A percentile compares a stretch with the other conserved stretches of the same genome.
Evolutionary conservation across 2,888 invertebrate genomes (phyloP).

Genomic region (Temnothorax unifasciatus): DNA sequence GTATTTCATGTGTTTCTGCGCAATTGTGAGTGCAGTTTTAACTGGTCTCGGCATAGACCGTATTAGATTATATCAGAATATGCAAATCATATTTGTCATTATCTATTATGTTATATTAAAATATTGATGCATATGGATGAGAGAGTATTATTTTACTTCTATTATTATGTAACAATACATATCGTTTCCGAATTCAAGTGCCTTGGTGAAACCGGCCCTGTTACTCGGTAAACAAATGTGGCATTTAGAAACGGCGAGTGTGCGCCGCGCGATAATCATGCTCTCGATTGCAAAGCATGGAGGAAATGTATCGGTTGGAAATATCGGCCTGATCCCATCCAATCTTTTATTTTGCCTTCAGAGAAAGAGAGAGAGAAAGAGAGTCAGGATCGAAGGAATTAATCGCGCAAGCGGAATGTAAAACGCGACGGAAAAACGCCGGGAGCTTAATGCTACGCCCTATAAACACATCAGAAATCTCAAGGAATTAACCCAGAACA

Average conservation of each 20-base stretch:
- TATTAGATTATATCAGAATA: background rate
- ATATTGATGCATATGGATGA: background rate
- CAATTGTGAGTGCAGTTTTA: background rate
- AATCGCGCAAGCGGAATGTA: constrained; percentile 18
- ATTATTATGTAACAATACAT: background rate
- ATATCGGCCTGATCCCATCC: constrained; percentile 32
- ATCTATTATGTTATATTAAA: background rate
- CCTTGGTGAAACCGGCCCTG: constrained; percentile 21
- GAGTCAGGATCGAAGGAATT: background rate
- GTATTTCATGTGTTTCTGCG: background rate
- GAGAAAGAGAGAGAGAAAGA: background rate
- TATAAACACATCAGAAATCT: background rate
- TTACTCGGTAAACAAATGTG: constrained; percentile 45
- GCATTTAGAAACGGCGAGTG: constrained; percentile 39
- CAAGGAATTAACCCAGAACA: background rate
- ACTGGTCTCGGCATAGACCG: background rate
- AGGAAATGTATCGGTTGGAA: constrained; percentile 26
- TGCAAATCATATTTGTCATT: background rate
- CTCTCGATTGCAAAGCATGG: constrained; percentile 9
- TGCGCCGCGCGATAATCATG: constrained; percentile 39
- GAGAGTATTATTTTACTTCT: background rate
- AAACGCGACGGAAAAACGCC: constrained; percentile 18
- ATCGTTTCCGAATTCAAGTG: background rate
- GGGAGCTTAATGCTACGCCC: background rate
- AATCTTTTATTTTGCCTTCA: constrained; percentile 19